A percentile compares a stretch with the other conserved stretches of the same genome.
Evolutionary conservation across 2,797 vertebrate species (phyloP).

Genomic region (Eidolon dupreanum): DNA sequence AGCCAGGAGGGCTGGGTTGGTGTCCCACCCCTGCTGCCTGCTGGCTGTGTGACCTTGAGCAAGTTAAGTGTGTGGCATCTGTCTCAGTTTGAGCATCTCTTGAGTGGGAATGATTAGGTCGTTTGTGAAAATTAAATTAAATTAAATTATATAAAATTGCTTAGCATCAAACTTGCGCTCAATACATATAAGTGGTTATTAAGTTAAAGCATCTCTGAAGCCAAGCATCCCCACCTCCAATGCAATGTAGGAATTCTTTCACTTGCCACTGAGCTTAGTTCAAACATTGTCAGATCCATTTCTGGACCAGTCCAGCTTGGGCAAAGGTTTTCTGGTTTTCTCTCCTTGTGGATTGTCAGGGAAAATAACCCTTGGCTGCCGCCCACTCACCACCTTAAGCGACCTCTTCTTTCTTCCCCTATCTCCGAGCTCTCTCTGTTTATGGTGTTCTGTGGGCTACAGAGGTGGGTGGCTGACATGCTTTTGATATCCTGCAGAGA

Average conservation of each 20-base stretch:
- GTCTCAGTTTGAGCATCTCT: neutral
- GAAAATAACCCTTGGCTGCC: neutral
- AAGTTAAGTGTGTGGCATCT: neutral
- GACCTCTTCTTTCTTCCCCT: neutral
- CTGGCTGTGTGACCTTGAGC: neutral
- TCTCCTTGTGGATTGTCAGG: constrained; percentile 18
- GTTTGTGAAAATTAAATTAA: neutral
- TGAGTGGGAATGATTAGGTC: neutral
- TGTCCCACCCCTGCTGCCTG: neutral
- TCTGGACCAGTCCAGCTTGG: neutral
- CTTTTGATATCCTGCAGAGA: constrained; percentile 53
- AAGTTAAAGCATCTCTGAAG: neutral
- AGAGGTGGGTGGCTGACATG: constrained; percentile 56
- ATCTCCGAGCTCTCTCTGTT: neutral
- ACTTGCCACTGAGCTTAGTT: neutral
- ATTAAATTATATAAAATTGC: neutral
- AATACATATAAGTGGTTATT: neutral
- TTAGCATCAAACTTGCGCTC: neutral
- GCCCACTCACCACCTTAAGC: neutral
- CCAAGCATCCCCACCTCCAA: neutral
- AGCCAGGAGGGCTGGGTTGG: neutral
- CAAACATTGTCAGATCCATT: neutral
- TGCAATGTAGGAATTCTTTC: neutral
- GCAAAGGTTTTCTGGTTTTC: neutral
- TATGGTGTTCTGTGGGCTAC: constrained; percentile 29